Evolutionary conservation across 2,797 vertebrate genomes (phyloP), one percentile per base, ranked within the genome.

Genomic region (Acipenser transmontanus): DNA sequence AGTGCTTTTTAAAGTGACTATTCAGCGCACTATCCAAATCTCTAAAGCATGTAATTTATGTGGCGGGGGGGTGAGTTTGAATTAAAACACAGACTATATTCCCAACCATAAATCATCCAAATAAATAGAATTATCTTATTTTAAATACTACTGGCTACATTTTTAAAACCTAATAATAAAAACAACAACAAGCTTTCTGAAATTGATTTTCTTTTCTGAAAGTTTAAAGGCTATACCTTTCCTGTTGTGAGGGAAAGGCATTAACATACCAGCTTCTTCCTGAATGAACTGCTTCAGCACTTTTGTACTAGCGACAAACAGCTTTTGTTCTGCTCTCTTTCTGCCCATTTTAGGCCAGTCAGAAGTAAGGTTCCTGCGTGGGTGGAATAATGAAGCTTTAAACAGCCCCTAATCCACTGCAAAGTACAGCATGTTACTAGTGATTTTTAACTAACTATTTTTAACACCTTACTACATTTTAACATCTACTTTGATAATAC

Each of bases 321-420:
- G 84, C 86, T 84, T 88, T 86, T 88, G 85, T 86, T 86, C 84
- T 82, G 84, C 84, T 82, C 81, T 83, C 81, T 81, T 87, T 87
- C 85, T 88, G 86, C 86, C 84, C 86, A 86, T 89, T 88, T 89
- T 87, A 89, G 87, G 87, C 85, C 85, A 85, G 84, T 87, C 81
- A 81, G 85, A 86, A 70, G 85, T 85, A 85, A 86, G 83, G 84
- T 82, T 88, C 85, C 87, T 87, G 86, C 54, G 86, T 89, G 87
- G 86, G 85, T 83, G 84, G 85, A 87, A 88, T 84, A 87, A 89
- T 82, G 84, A 87, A 85, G 86, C 87, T 87, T 84, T 87, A 83
- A 87, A 87, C 85, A 87, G 81, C 86, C 83, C 80, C 85, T 74
- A 82, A 83, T 82, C 84, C 81, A 80, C 85, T 81, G 75, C 84